Evolutionary conservation across 2,888 invertebrate species (phyloP).

Genomic region (Rhagophthalmus giganteus): DNA sequence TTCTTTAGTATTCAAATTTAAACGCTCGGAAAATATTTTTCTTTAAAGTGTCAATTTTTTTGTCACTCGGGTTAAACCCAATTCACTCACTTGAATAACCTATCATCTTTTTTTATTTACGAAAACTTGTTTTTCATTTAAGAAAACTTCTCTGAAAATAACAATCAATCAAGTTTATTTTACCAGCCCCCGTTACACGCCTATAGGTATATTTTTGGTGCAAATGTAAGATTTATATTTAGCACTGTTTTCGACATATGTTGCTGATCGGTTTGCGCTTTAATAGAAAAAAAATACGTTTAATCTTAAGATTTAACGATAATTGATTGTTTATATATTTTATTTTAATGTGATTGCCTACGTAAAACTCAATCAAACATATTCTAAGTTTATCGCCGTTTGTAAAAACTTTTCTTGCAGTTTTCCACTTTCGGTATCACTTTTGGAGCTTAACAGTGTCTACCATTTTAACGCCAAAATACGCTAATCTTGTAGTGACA

Average conservation of each 20-base stretch:
- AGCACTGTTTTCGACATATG: not conserved
- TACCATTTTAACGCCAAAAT: slow-evolving; percentile 15
- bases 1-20: slow-evolving; percentile 14
- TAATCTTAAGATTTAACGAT: too few species aligned
- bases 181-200: slow-evolving; percentile 1
- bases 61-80: slow-evolving; percentile 5
- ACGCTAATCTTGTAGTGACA: slow-evolving; percentile 25
- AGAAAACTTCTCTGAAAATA: slow-evolving; percentile 2
- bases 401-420: too few species aligned
- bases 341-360: too few species aligned
- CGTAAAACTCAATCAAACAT: too few species aligned
- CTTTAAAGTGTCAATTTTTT: slow-evolving; percentile 15
- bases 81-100: slow-evolving; percentile 13
- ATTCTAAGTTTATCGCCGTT: too few species aligned
- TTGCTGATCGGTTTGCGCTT: not conserved
- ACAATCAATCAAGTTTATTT: slow-evolving; percentile 18
- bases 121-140: slow-evolving; percentile 8
- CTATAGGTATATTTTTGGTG: not conserved
- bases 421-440: too few species aligned
- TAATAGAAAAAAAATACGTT: too few species aligned
- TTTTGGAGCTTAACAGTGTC: slow-evolving; percentile 13
- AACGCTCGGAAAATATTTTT: slow-evolving; percentile 15
- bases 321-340: too few species aligned
- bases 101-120: slow-evolving; percentile 17
- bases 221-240: not conserved